Base-by-base conservation (phyloP, 1,140 invertebrate genomes). In the Ooceraea biroi region DNA sequence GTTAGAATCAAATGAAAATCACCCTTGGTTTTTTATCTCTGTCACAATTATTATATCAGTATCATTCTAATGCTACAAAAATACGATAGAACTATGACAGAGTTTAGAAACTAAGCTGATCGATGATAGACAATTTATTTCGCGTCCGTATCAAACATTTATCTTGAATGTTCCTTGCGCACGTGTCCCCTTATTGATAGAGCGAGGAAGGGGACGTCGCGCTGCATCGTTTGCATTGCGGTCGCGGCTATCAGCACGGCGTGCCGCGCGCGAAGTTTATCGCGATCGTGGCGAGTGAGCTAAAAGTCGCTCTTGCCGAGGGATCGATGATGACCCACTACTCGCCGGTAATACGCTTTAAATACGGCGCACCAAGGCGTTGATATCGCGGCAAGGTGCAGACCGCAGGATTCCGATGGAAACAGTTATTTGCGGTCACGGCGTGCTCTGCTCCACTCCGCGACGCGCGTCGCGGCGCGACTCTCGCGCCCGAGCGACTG, bases 361-460 rank as follows among this genome's bases (percentile, higher is more conserved):
- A 88, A 87, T 88, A 72, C 58, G 86, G 50, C 68, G 72, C 84
- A 66, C 74, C 74, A 85, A 91, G 90, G 89, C 87, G 89, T 91
- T 92, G 90, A 92, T 92, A 92, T 91, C 87, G 84, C 85, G 66
- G 89, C 85, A 91, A 88, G 80, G 84, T 88, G 90, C 87, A 89
- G 91, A 92, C 92, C 92, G 74, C 92, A 93, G 87, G 82, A 92
- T 92, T 92, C 89, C 90, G 88, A 84, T 85, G 88, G 90, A 90
- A 93, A 92, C 91, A 91, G 91, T 92, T 92, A 93, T 91, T 93
- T 94, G 91, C 89, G 92, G 91, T 93, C 88, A 80, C 85, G 77
- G 63, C 76, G 85, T 77, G 73, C 69, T 84, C 71, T 76, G 78
- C 82, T 30, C 36, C 36, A 7, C 36, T 52, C 50, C 50, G 50